Evolutionary conservation across 2,797 vertebrate genomes (phyloP), one percentile per base, ranked within the genome.

Genomic region (Odontamblyopus lacepedii): DNA sequence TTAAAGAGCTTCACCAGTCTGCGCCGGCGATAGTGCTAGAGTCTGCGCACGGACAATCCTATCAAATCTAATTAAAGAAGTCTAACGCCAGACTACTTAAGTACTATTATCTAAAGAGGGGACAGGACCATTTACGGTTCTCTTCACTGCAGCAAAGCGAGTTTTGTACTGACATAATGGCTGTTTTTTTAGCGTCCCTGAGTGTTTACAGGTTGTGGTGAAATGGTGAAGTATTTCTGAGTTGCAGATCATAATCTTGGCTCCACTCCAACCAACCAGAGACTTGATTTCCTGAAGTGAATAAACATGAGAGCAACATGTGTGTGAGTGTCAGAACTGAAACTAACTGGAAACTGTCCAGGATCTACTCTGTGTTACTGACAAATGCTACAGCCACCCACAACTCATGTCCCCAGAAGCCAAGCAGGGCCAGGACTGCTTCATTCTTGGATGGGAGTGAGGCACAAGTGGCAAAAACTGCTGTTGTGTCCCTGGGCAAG

Each of bases 31-130:
- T 57, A 73, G 64, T 70, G 61, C 73, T 16, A 51, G 57, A 63
- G n/a, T 30, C 61, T 41, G 30, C 38, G 68, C 80, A 66, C 72
- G 61, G 71, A 70, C 81, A 78, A 80, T 77, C 63, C 48, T 59
- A 23, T 57, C 32, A 75, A 83, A 77, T 63, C 71, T 48, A 76
- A 79, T 77, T 57, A 74, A 72, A 78, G 70, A 12, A 19, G 66
- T 69, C 56, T 0, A 6, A 32, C 30, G 15, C 29, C 50, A 29
- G 6, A 60, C 63, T 29, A 38, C 57, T 83, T 35, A 63, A 44
- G 66, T 70, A 63, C 19, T 59, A 70, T 71, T 68, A 56, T 74
- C 44, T 64, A 77, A 82, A 62, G 72, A 61, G 48, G 60, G 26
- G 15, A 2, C 53, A 48, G 57, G 72, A 67, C 38, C 56, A 32